Conservation (phyloP, 1,140 invertebrate species). For the Zaprionus gabonicus region DNA sequence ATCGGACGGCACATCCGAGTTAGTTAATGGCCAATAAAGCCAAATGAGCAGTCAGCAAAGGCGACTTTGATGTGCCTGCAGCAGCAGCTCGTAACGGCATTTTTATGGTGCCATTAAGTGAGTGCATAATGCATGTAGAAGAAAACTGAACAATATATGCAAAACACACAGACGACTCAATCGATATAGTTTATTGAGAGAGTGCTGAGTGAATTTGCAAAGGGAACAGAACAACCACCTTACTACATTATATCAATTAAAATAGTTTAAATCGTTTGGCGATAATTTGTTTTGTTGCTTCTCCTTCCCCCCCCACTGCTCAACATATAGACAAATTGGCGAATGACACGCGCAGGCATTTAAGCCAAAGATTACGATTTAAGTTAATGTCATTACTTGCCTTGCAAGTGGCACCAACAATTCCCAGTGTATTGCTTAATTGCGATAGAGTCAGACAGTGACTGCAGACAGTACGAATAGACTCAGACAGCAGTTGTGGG, state of each 20-base stretch:
- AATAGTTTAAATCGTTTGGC: slow-evolving; percentile 65
- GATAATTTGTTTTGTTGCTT: slow-evolving; percentile 57
- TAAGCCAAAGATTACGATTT: slow-evolving; percentile 66
- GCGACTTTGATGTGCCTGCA: slow-evolving; percentile 54
- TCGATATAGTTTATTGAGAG: slow-evolving; percentile 16
- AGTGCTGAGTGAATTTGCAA: not conserved
- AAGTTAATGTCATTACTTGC: slow-evolving; percentile 66
- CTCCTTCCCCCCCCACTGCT: not conserved
- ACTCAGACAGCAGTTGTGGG: not conserved
- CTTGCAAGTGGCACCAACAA: slow-evolving; percentile 60
- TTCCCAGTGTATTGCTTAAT: slow-evolving; percentile 69
- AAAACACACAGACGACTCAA: slow-evolving; percentile 10
- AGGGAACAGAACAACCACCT: not conserved
- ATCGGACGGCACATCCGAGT: not conserved
- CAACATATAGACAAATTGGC: slow-evolving; percentile 62
- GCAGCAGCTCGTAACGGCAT: slow-evolving; percentile 47
- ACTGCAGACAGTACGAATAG: not conserved
- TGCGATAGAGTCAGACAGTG: slow-evolving; percentile 39
- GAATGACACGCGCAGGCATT: slow-evolving; percentile 63
- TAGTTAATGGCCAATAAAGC: slow-evolving; percentile 53
- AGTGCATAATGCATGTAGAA: slow-evolving; percentile 34
- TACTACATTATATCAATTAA: slow-evolving; percentile 71
- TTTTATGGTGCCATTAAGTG: slow-evolving; percentile 57
- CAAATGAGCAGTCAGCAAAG: slow-evolving; percentile 29
- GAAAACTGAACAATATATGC: slow-evolving; percentile 13